Evolutionary conservation across 2,797 vertebrate species (phyloP), one percentile per base, ranked within the genome.

Genomic region (Cottoperca gobio): DNA sequence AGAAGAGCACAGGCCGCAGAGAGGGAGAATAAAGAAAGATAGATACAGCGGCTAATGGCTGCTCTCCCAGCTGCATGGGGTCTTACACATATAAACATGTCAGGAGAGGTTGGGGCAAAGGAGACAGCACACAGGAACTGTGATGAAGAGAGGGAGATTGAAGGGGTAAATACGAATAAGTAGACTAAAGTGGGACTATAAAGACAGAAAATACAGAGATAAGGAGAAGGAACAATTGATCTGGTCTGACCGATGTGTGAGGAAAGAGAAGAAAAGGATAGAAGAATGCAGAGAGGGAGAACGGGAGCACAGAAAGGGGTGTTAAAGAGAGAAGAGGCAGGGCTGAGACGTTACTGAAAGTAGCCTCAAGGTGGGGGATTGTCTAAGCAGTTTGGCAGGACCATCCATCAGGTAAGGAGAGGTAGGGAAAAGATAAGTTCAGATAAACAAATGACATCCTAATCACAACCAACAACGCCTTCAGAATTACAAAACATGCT

Each of bases 21-120:
- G 24, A 72, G 40, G 52, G 24, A 81, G 53, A 67, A 68, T 63
- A 71, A 73, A 67, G 54, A 78, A 59, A 65, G 70, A 69, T 9
- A 83, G 85, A 84, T 59, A 48, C 6, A 43, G 81, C 40, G 16
- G 71, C 77, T 90, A 85, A 90, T 88, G 86, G 82, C 66, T 76
- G 63, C 61, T 76, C 79, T 85, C 71, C 78, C 75, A 77, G 84
- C 80, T 82, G 70, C 87, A 90, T 58, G 82, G 82, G 82, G 78
- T 89, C 79, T 49, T 45, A 78, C 58, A 77, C 68, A 82, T 77
- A 81, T 82, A 89, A 86, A 90, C 86, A 84, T 80, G 83, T 86
- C 76, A 81, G 79, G 70, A 82, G 70, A 71, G 46, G 66, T n/a
- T 78, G 74, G 67, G 80, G 75, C 67, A 84, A 69, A 83, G 58